These are phyloP conservation scores for Hestina assimilis DNA, from an alignment of 1,140 invertebrate species.

Conservation along the genomic window DNA sequence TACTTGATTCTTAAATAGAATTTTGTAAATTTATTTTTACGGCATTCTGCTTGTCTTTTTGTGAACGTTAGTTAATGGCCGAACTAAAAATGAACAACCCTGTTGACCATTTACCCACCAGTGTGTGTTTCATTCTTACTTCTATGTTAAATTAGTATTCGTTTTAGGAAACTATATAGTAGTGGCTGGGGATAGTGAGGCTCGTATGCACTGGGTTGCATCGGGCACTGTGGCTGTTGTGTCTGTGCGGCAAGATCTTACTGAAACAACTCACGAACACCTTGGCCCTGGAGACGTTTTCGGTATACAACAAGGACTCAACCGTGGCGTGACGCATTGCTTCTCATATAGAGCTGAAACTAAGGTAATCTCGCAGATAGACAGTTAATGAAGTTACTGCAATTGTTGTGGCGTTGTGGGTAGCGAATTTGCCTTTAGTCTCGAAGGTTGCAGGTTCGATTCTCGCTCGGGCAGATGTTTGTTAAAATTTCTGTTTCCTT, in stretches of 20 bases:
- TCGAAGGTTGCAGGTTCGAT: too few relatives aligned
- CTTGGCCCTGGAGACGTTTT: constrained; percentile 63
- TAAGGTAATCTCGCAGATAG: constrained; percentile 44
- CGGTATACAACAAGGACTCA: constrained; percentile 66
- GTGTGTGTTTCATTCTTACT: background rate
- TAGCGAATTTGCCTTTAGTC: too few relatives aligned
- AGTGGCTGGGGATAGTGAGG: constrained; percentile 70
- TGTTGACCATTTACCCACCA: background rate
- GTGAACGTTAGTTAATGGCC: too few relatives aligned
- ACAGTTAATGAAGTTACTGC: background rate
- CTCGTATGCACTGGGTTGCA: constrained; percentile 71
- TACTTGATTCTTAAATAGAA: too few relatives aligned
- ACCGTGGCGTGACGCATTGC: constrained; percentile 57
- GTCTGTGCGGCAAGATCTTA: constrained; percentile 61
- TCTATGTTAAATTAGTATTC: background rate
- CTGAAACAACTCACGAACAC: constrained; percentile 68
- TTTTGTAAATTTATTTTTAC: too few relatives aligned
- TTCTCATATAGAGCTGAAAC: constrained; percentile 72
- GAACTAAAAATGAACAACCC: too few relatives aligned
- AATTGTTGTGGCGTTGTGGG: background rate
- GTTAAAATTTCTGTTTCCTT: too few relatives aligned
- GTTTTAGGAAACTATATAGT: constrained; percentile 71
- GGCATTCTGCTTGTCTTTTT: too few relatives aligned
- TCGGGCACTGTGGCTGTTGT: constrained; percentile 64
- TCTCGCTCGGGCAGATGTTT: too few relatives aligned